Evolutionary conservation across 2,797 vertebrate genomes (phyloP).

Genomic region (Channallabes apus): DNA sequence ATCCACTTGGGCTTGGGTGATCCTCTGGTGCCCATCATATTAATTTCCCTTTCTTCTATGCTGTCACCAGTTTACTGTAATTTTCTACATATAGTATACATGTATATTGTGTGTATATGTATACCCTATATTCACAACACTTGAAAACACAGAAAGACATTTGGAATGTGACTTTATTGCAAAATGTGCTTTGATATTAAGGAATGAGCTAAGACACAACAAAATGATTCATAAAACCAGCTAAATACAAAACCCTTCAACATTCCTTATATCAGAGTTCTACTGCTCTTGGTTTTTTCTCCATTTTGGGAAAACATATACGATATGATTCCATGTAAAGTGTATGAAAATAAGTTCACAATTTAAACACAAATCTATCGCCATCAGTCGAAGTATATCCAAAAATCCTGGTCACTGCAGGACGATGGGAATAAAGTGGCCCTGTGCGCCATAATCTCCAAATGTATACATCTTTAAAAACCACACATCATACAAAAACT

Average conservation of each 20-base stretch:
- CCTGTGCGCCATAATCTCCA: slow-evolving; percentile 56
- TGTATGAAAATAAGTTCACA: not conserved
- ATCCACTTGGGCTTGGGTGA: no score
- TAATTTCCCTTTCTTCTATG: no score
- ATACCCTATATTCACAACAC: not conserved
- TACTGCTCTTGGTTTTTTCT: not conserved
- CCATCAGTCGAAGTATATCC: not conserved
- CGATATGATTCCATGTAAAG: not conserved
- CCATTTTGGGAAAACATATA: not conserved
- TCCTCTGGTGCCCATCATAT: no score
- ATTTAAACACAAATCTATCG: not conserved
- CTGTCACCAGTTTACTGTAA: no score
- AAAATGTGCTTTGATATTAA: slow-evolving; percentile 40
- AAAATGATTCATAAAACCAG: slow-evolving; percentile 6
- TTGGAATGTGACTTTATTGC: slow-evolving; percentile 43
- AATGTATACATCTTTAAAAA: slow-evolving; percentile 43
- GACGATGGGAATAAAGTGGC: slow-evolving; percentile 68
- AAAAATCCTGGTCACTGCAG: slow-evolving; percentile 7
- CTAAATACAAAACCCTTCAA: slow-evolving; percentile 10
- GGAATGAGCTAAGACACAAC: slow-evolving; percentile 40
- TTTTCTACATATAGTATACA: not conserved
- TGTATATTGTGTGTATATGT: not conserved
- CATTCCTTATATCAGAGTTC: not conserved
- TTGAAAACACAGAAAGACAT: not conserved
- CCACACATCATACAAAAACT: slow-evolving; percentile 3